Evolutionary conservation across 2,113 vertebrate genomes (phyloP).

Genomic region (Onychorhynchus coronatus): DNA sequence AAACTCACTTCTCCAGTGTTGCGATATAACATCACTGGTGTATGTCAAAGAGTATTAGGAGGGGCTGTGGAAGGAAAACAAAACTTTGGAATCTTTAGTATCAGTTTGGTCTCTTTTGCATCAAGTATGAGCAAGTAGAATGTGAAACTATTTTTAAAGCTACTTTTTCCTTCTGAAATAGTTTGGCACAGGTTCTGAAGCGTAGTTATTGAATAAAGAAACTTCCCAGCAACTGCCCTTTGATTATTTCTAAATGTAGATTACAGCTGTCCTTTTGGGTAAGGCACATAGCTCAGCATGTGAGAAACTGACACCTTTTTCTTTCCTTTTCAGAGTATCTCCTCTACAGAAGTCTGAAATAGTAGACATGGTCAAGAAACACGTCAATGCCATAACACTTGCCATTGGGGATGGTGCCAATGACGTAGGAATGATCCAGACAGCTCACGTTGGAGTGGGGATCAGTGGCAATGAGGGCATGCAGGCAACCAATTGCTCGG

Average conservation of each 20-base stretch:
- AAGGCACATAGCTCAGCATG: background rate
- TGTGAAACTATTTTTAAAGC: conserved; percentile 39
- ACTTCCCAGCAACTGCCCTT: conserved; percentile 47
- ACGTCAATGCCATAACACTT: conserved; percentile 96
- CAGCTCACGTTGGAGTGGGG: conserved; percentile 94
- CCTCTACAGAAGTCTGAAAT: conserved; percentile 98
- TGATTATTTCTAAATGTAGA: conserved; percentile 61
- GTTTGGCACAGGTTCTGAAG: conserved; percentile 56
- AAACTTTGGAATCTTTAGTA: background rate
- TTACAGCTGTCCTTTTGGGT: conserved; percentile 64
- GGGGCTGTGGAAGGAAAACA: background rate
- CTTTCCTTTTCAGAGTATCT: conserved; percentile 85
- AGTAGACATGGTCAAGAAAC: conserved; percentile 97
- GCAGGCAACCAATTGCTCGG: conserved; percentile 97
- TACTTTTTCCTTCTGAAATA: conserved; percentile 39
- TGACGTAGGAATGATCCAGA: conserved; percentile 98
- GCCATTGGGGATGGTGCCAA: conserved; percentile 97
- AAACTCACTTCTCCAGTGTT: background rate
- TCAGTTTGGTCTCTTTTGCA: background rate
- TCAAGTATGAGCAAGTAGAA: background rate
- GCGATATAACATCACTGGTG: background rate
- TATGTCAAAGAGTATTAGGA: background rate
- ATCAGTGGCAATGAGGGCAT: conserved; percentile 99
- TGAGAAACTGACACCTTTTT: conserved; percentile 60
- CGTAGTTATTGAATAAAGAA: conserved; percentile 45